Base-by-base conservation (phyloP, 2,797 vertebrate species). In the Peromyscus melanophrys region DNA sequence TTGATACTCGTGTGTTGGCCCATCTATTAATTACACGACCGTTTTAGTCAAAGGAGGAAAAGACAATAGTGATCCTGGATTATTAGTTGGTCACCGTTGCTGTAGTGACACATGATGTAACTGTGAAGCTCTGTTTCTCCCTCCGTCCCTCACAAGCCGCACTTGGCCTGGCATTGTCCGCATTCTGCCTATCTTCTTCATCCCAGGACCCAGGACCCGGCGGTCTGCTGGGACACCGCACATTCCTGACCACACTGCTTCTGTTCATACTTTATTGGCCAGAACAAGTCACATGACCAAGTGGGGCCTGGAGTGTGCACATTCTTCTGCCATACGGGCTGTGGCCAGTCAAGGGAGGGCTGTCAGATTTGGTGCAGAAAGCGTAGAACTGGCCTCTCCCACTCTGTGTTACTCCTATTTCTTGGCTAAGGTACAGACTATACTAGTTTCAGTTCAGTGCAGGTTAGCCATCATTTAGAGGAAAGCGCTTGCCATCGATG, bases 241-340 rank as follows among this genome's bases (percentile, higher is more conserved):
- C 11, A 27, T n/a, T 52, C 21, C 67, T 94, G 67, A 37, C 40
- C 16, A 31, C 76, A 65, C 14, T 31, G 16, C 73, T n/a, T 34
- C 49, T 86, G 40, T 67, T 80, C n/a, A 5, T 13, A 9, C n/a
- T 73, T 81, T 67, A 49, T 34, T 80, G 37, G 52, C 19, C 59
- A 67, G 88, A 77, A 25, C 73, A 85, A 85, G 89, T 95, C 94
- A 91, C 34, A 52, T 86, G 81, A 25, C 52, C 75, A 86, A 61
- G 73, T 9, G 23, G 31, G 13, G 67, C 11, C 16, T 13, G 7
- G 12, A 27, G 78, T n/a, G 34, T 57, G 11, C 11, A 2, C 0
- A 4, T 52, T 29, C 27, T 57, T 75, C 52, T 13, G 14, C 13
- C 46, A 19, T 40, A 13, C 16, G 21, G 55, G 11, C 17, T 4